Percentiles rank a stretch among this genome's conserved stretches.
phyloP scores from a whole-genome alignment of 2,113 vertebrate genomes.

The Ceyx cyanopectus region DNA sequence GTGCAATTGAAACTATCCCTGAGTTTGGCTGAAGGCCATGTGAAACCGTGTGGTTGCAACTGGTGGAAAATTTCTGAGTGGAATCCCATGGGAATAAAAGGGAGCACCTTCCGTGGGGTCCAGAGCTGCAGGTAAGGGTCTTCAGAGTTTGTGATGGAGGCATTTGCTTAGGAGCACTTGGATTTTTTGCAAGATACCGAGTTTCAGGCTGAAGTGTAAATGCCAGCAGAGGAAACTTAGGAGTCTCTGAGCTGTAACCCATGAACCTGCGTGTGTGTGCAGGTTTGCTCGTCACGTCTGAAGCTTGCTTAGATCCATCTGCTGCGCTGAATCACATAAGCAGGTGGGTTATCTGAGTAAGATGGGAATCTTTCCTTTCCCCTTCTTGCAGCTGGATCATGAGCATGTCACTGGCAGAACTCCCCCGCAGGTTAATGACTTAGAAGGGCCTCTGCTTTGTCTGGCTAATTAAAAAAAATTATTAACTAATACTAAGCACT shows the following conservation, averaged over 20 bases:
- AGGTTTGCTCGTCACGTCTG: not conserved
- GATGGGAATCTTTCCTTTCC: not conserved
- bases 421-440: not conserved
- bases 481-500: not conserved
- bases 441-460: not conserved
- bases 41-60: not conserved
- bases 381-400: not conserved
- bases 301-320: not conserved
- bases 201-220: not conserved
- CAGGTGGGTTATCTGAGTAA: not conserved
- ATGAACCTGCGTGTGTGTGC: not conserved
- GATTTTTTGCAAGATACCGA: not conserved
- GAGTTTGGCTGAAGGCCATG: not conserved
- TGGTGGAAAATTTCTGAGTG: not conserved
- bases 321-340: not conserved
- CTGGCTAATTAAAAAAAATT: not conserved
- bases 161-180: not conserved
- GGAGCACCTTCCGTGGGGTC: not conserved
- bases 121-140: not conserved
- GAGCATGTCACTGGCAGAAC: not conserved
- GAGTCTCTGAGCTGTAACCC: not conserved
- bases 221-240: rapidly evolving
- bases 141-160: not conserved
- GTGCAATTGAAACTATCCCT: not conserved
- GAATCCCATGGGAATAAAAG: not conserved